Evolutionary conservation across 2,888 invertebrate species (phyloP).

Genomic region (Agrilus cyanescens): DNA sequence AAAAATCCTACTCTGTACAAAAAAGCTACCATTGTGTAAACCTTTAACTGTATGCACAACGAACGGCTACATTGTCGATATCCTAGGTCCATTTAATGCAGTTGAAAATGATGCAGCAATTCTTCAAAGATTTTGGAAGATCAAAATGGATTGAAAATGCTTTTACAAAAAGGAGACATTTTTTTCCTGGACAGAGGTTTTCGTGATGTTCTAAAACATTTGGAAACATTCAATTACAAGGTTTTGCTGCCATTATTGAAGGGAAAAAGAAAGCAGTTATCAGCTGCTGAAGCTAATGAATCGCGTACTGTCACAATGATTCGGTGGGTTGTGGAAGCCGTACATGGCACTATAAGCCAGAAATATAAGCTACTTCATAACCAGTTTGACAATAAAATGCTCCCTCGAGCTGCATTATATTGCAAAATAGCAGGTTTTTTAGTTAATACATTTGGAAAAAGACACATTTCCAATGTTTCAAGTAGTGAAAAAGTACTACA

Average conservation of each 20-base stretch:
- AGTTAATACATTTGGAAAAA: no score
- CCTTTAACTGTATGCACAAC: constrained; percentile 16
- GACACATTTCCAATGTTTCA: no score
- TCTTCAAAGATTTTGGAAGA: constrained; percentile 9
- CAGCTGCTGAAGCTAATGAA: constrained; percentile 13
- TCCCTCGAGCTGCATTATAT: no score
- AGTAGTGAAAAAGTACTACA: no score
- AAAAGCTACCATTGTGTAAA: constrained; percentile 15
- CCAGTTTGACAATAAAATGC: no score
- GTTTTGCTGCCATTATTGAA: constrained; percentile 18
- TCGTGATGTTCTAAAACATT: no score
- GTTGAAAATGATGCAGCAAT: constrained; percentile 18
- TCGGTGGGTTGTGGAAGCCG: constrained; percentile 16
- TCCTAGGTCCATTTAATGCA: constrained; percentile 11
- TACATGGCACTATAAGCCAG: constrained; percentile 16
- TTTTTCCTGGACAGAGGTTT: constrained; percentile 14
- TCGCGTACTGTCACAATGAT: constrained; percentile 12
- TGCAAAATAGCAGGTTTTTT: no score
- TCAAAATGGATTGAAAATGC: constrained; percentile 6
- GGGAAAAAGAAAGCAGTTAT: constrained; percentile 14
- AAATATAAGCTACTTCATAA: constrained; percentile 17
- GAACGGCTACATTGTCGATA: constrained; percentile 14
- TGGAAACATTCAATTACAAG: constrained; percentile 11
- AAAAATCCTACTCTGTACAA: constrained; percentile 13
- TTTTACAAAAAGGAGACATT: constrained; percentile 15